A percentile compares a stretch with the other conserved stretches of the same genome.
phyloP scores from a whole-genome alignment of 1,140 invertebrate species.

The Pogonomyrmex barbatus region DNA sequence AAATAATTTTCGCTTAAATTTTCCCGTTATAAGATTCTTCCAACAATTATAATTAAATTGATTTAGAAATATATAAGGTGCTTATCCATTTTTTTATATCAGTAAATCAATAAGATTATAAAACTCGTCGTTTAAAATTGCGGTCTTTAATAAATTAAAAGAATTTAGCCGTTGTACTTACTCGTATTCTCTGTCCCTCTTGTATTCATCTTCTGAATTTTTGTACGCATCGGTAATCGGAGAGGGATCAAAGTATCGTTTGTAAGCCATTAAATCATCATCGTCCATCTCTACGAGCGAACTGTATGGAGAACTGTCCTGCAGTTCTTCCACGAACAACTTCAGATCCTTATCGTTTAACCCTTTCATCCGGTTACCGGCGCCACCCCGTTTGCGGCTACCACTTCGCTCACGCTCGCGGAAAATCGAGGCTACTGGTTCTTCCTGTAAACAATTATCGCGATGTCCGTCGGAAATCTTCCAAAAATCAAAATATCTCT shows the following conservation, averaged over 20 bases:
- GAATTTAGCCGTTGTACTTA: conserved; percentile 45
- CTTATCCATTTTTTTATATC: no score
- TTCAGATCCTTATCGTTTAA: conserved; percentile 71
- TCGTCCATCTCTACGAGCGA: conserved; percentile 60
- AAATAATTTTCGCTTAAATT: not conserved
- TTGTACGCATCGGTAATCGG: no score
- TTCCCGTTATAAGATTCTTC: no score
- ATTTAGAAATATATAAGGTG: no score
- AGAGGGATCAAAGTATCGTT: not conserved
- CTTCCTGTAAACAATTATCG: conserved; percentile 65
- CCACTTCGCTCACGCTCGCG: conserved; percentile 80
- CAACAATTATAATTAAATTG: not conserved
- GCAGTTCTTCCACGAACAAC: conserved; percentile 72
- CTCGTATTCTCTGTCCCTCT: conserved; percentile 69
- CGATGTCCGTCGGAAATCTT: not conserved
- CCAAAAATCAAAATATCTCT: not conserved
- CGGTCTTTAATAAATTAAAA: not conserved
- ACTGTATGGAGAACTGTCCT: conserved; percentile 63
- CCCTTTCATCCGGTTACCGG: conserved; percentile 44
- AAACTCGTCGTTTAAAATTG: not conserved
- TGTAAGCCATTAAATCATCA: conserved; percentile 68
- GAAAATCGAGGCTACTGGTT: conserved; percentile 77
- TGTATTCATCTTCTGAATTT: conserved; percentile 37
- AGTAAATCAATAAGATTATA: not conserved
- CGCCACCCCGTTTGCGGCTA: conserved; percentile 66